A percentile compares a stretch with the other conserved stretches of the same genome.
Conservation (phyloP, 2,888 invertebrate genomes). For the Drosophila borborema region DNA sequence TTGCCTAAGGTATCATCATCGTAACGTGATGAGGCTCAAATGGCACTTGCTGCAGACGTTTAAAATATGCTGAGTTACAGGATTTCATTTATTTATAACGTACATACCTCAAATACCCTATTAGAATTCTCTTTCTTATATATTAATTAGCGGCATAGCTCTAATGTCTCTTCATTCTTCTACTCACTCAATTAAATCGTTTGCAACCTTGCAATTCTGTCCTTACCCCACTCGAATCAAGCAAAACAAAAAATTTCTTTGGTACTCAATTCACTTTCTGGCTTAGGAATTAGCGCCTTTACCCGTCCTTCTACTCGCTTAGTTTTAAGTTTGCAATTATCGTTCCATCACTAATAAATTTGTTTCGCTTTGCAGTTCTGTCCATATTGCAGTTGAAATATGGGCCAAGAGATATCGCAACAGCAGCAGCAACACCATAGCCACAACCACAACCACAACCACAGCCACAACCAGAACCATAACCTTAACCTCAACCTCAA, state of each 20-base stretch:
- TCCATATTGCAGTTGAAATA: constrained; percentile 82
- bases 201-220: constrained; percentile 27
- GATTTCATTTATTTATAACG: background rate
- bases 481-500: constrained; percentile 47
- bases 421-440: constrained; percentile 80
- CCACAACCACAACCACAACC: constrained; percentile 53
- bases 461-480: constrained; percentile 56
- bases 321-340: background rate
- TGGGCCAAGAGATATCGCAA: constrained; percentile 86
- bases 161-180: too few relatives aligned
- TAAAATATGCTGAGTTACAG: background rate
- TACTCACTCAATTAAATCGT: background rate
- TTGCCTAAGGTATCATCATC: background rate
- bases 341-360: background rate
- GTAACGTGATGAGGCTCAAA: background rate
- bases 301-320: too few relatives aligned
- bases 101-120: background rate
- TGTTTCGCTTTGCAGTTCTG: constrained; percentile 52
- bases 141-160: too few relatives aligned
- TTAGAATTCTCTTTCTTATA: background rate
- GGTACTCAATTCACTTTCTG: background rate
- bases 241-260: background rate
- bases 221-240: too few relatives aligned
- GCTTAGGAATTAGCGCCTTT: background rate
- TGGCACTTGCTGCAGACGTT: background rate